Evolutionary conservation across 2,888 invertebrate species (phyloP), one percentile per base, ranked within the genome.

Genomic region (Leptopilina syphax): DNA sequence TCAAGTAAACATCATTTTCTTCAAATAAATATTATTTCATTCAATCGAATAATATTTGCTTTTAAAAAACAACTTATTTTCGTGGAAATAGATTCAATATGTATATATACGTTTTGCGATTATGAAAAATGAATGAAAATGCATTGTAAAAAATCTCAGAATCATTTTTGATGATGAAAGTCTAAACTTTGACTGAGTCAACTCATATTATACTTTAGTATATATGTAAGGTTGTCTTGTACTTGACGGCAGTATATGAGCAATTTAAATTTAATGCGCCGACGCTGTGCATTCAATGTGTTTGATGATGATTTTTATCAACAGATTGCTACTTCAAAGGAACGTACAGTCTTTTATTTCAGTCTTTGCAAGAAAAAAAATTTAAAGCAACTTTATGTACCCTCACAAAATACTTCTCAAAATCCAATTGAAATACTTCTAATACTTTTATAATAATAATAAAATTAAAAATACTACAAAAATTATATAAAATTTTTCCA

Each of bases 181-280:
- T 9, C 27, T 73, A 13, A 73, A 57, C 4, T 73, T 73, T 50
- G n/a, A n/a, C n/a, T n/a, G n/a, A 73, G 57, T n/a, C 57, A 57
- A 57, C 57, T 54, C 57, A 50, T 50, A 50, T 27, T 12, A n/a
- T n/a, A 54, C 8, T 12, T 54, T 18, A 18, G 18, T 34, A 34
- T 34, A 7, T 44, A 27, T 54, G 54, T 70, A 54, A 24, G 24
- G 44, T 44, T 44, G 44, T 8, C 34, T 44, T 54, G 13, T 65
- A 27, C 27, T 70, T 70, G 50, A 60, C 34, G 57, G 10, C 73
- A 73, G 57, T 54, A 73, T 34, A 73, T 73, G 73, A 57, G 73
- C 73, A 73, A 73, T 73, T 73, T 57, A 57, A 73, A 73, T 73
- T 73, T 73, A 73, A 73, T 73, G 73, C 54, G 34, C 57, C 73